Conservation (phyloP, 1,140 invertebrate genomes). For the Drosophila insularis region DNA sequence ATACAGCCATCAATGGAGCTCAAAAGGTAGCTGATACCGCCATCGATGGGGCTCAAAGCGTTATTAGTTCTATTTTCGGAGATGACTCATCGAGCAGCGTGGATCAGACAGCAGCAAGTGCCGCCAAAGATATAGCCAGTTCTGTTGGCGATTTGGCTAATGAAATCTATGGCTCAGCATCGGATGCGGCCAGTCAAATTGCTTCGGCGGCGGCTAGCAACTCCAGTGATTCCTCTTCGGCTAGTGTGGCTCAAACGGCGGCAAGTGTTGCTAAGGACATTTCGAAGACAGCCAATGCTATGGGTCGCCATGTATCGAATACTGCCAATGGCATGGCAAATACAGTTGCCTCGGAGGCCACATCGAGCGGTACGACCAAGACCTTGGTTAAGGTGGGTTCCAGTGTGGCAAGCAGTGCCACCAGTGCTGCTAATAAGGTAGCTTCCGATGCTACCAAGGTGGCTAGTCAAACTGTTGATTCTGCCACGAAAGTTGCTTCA, state of each 20-base stretch:
- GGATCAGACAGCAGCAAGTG: background rate
- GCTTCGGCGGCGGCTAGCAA: conserved; percentile 6
- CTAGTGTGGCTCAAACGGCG: background rate
- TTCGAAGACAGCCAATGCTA: conserved; percentile 17
- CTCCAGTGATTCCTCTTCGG: background rate
- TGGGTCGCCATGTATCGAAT: conserved; percentile 13
- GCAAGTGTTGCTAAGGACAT: conserved; percentile 16
- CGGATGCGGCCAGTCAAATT: conserved; percentile 4
- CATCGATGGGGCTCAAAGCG: background rate
- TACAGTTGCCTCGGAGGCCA: conserved; percentile 3
- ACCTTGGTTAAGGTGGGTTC: background rate
- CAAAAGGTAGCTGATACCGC: background rate
- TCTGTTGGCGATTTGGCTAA: background rate
- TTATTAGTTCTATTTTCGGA: background rate
- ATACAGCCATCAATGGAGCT: background rate
- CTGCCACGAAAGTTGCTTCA: background rate
- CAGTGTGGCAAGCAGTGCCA: background rate
- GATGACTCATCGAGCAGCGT: background rate
- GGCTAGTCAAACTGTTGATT: background rate
- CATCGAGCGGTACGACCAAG: background rate
- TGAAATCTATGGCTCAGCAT: background rate
- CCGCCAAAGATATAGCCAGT: background rate
- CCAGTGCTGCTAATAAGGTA: background rate
- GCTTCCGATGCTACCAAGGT: background rate
- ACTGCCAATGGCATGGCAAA: conserved; percentile 9